phyloP scores from a whole-genome alignment of 2,797 vertebrate genomes.

The Nyctalus aviator region DNA sequence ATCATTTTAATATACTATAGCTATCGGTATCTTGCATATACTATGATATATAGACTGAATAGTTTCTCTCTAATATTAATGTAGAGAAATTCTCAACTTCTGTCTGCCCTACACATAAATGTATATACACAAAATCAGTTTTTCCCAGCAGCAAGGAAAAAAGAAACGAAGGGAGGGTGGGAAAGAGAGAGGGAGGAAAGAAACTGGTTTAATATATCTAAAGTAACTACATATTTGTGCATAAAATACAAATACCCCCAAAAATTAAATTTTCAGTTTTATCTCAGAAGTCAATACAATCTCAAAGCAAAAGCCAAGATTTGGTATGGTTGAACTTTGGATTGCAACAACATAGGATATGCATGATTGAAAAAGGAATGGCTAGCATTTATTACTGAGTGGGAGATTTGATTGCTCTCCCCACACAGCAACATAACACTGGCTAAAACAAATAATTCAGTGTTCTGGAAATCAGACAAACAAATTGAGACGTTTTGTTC shows the following conservation, averaged over 20 bases:
- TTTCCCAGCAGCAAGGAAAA: neutral
- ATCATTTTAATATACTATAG: neutral
- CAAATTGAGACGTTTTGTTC: constrained; percentile 29
- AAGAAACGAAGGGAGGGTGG: neutral
- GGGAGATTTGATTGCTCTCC: neutral
- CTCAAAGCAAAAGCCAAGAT: constrained; percentile 21
- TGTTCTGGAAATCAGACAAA: constrained; percentile 41
- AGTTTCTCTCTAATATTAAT: constrained; percentile 6
- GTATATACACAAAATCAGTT: constrained; percentile 3
- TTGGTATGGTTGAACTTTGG: neutral
- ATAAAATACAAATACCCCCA: constrained; percentile 23
- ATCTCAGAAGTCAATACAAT: constrained; percentile 19
- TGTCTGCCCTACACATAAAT: neutral
- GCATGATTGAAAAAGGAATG: constrained; percentile 2
- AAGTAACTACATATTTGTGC: neutral
- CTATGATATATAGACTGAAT: neutral
- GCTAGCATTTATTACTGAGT: neutral
- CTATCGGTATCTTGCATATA: constrained; percentile 6
- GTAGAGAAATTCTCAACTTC: neutral
- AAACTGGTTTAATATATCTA: neutral
- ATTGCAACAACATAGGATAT: neutral
- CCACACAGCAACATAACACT: constrained; percentile 6
- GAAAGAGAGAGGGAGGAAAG: neutral
- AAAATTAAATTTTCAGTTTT: neutral
- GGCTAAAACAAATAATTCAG: neutral